These are phyloP conservation scores for Macropus fuliginosus DNA, from an alignment of 2,797 vertebrate species.

Conservation along the genomic window DNA sequence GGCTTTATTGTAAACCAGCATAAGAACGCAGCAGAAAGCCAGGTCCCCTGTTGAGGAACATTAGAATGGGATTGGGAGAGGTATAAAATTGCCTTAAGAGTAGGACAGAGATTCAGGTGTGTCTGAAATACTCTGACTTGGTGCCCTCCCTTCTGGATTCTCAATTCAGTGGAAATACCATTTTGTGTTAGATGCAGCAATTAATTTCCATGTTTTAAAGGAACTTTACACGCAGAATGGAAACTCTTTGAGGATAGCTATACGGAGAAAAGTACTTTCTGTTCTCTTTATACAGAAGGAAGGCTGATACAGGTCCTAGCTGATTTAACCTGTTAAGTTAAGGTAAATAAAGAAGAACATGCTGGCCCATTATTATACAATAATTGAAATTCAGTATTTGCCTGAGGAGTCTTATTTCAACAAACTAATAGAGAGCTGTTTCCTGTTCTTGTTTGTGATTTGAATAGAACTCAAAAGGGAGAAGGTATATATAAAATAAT, in stretches of 20 bases:
- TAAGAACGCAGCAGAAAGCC: not conserved
- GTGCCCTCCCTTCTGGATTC: not conserved
- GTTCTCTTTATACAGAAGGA: slow-evolving; percentile 53
- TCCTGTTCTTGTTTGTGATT: not conserved
- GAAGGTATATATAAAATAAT: not conserved
- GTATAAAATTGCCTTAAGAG: not conserved
- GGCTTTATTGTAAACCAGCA: not conserved
- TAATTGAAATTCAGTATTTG: slow-evolving; percentile 44
- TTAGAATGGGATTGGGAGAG: not conserved
- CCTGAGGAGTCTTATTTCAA: slow-evolving; percentile 20
- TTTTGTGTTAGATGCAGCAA: not conserved
- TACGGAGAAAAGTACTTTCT: not conserved
- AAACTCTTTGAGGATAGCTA: slow-evolving; percentile 16
- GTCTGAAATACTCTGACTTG: not conserved
- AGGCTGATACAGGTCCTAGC: slow-evolving; percentile 19
- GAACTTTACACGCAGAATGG: slow-evolving; percentile 28
- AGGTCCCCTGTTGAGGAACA: not conserved
- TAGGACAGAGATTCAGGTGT: not conserved
- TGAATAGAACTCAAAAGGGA: slow-evolving; percentile 2
- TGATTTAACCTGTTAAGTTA: slow-evolving; percentile 58
- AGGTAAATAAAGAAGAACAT: slow-evolving; percentile 52
- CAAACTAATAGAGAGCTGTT: not conserved
- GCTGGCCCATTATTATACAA: slow-evolving; percentile 48
- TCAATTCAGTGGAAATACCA: not conserved
- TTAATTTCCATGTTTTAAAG: slow-evolving; percentile 37